Evolutionary conservation across 2,113 vertebrate genomes (phyloP).

Genomic region (Tympanuchus pallidicinctus): DNA sequence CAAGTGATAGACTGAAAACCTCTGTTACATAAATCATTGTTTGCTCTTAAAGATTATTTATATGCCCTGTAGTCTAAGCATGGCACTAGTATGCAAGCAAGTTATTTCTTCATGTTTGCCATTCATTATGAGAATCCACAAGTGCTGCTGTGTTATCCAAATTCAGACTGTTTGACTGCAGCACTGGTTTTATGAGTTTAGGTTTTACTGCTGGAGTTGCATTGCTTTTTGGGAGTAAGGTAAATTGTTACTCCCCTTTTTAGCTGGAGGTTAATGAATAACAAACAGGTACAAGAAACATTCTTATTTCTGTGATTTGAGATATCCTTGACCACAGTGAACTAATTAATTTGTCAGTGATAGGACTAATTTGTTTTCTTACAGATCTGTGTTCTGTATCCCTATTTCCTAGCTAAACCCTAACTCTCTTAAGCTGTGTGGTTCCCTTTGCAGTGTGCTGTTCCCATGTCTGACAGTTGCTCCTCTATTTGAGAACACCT

Average conservation of each 20-base stretch:
- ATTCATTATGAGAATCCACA: background rate
- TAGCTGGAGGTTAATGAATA: background rate
- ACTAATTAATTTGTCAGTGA: background rate
- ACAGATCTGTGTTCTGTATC: background rate
- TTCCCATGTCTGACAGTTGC: background rate
- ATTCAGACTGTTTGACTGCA: background rate
- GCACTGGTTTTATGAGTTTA: background rate
- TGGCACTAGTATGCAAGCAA: background rate
- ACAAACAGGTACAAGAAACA: background rate
- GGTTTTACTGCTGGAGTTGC: background rate
- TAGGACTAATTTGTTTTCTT: background rate
- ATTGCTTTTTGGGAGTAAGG: background rate
- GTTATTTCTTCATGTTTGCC: background rate
- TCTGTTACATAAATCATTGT: background rate
- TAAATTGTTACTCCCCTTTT: background rate
- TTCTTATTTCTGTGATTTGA: background rate
- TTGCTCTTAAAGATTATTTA: background rate
- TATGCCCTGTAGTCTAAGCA: background rate
- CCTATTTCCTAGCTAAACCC: background rate
- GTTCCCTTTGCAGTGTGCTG: background rate
- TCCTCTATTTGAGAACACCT: background rate
- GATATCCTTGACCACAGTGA: background rate
- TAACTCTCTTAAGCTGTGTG: background rate
- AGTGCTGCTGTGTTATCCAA: background rate
- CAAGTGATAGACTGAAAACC: background rate